Evolutionary conservation across 2,888 invertebrate genomes (phyloP).

Genomic region (Diogma glabrata): DNA sequence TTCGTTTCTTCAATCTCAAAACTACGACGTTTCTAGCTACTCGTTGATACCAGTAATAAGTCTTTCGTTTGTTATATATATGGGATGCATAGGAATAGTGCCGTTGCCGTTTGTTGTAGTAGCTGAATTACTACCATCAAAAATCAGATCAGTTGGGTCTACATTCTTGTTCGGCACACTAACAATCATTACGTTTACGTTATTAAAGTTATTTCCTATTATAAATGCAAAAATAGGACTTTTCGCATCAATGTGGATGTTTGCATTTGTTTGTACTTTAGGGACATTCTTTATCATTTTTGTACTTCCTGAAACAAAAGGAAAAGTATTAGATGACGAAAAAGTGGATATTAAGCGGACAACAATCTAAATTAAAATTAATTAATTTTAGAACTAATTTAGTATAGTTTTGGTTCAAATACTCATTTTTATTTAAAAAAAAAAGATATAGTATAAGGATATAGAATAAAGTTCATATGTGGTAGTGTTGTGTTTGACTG

Average conservation of each 20-base stretch:
- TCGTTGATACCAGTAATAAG: slow-evolving; percentile 28
- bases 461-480: too few relatives aligned
- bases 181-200: slow-evolving; percentile 23
- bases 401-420: too few relatives aligned
- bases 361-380: too few relatives aligned
- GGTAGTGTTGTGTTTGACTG: too few relatives aligned
- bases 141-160: slow-evolving; percentile 28
- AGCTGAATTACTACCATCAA: slow-evolving; percentile 30
- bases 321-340: too few relatives aligned
- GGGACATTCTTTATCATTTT: slow-evolving; percentile 27
- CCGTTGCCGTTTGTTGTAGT: slow-evolving; percentile 29
- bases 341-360: too few relatives aligned
- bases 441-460: too few relatives aligned
- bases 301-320: slow-evolving; percentile 31
- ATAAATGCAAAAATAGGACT: slow-evolving; percentile 25
- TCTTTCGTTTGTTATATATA: slow-evolving; percentile 27
- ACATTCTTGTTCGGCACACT: slow-evolving; percentile 24
- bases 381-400: too few relatives aligned
- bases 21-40: slow-evolving; percentile 20
- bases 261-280: slow-evolving; percentile 23
- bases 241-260: slow-evolving; percentile 30
- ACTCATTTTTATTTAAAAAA: too few relatives aligned
- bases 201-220: slow-evolving; percentile 20
- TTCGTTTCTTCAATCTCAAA: slow-evolving; percentile 20
- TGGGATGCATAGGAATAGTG: slow-evolving; percentile 28